Evolutionary conservation across 1,140 invertebrate genomes (phyloP), one percentile per base, ranked within the genome.

Genomic region (Leguminivora glycinivorella): DNA sequence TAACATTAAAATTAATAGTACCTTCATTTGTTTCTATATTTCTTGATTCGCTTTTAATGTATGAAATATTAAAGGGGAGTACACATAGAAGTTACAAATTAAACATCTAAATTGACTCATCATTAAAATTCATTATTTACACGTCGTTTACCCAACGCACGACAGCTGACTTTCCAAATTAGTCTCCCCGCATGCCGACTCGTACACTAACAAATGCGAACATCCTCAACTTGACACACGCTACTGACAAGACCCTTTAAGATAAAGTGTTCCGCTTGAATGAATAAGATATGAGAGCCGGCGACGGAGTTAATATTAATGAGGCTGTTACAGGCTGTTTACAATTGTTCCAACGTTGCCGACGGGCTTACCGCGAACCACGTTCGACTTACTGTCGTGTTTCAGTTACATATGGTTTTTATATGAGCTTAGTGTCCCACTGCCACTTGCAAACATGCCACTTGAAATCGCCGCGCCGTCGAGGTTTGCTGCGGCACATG

Each of bases 221-320:
- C 6, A 63, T 63, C 58, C 26, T 22, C 56, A 29, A 26, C 56
- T 58, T 29, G 58, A 63, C 25, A 63, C 17, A 34, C 25, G 47
- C 22, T 52, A 63, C 56, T 58, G 56, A 58, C 56, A 31, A 63
- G 58, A 17, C 58, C 58, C 26, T 58, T 63, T 29, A 63, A 63
- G 66, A 70, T 71, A 69, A 71, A 70, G 56, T 58, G 70, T 69
- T 63, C 70, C 43, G 60, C 66, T 74, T 69, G 71, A 72, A 75
- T 71, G 75, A 74, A 77, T 77, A 74, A 76, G 68, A 73, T 71
- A 76, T 72, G 29, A 60, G 60, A n/a, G 56, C 66, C 68, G 68
- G 47, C 38, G 34, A 43, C 22, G 38, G 58, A 69, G 58, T 79
- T 79, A 77, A 79, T 79, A 79, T 79, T 79, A 77, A 79, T 77